Conservation (phyloP, 2,113 vertebrate genomes). For the Nothobranchius kuhntae region DNA sequence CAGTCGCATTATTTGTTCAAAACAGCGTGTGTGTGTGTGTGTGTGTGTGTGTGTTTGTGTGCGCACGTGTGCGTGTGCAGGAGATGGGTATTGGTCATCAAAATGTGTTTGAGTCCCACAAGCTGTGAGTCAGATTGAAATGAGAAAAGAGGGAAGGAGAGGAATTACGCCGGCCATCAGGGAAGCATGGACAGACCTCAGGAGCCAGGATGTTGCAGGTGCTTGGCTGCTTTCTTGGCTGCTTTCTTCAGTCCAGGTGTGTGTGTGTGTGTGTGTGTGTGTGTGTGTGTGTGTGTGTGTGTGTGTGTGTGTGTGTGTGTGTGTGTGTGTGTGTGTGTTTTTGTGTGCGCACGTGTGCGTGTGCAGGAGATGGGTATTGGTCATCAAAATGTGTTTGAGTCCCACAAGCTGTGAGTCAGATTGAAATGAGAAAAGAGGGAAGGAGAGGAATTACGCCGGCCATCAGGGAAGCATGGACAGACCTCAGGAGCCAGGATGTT, state of each 20-base stretch:
- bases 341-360: slow-evolving; percentile 4
- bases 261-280: slow-evolving; percentile 18
- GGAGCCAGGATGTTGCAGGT: slow-evolving; percentile 73
- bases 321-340: no score
- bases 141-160: slow-evolving; percentile 55
- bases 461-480: slow-evolving; percentile 58
- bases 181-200: slow-evolving; percentile 59
- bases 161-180: slow-evolving; percentile 39
- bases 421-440: slow-evolving; percentile 62
- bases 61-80: slow-evolving; percentile 11
- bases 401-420: slow-evolving; percentile 65
- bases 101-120: slow-evolving; percentile 60
- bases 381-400: slow-evolving; percentile 66
- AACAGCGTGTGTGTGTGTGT: slow-evolving; percentile 4
- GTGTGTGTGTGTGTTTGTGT: no score
- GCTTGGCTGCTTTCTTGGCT: no score
- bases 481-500: slow-evolving; percentile 58
- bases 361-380: slow-evolving; percentile 48
- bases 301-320: no score
- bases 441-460: slow-evolving; percentile 37
- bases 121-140: slow-evolving; percentile 67
- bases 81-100: slow-evolving; percentile 63
- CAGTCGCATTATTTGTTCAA: slow-evolving; percentile 60
- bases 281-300: slow-evolving; percentile 23
- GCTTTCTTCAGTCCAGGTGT: slow-evolving; percentile 62